Percentiles rank a stretch among this genome's conserved stretches.
These are phyloP conservation scores for Dicentrarchus labrax DNA, from an alignment of 2,113 vertebrate genomes.

Conservation along the genomic window DNA sequence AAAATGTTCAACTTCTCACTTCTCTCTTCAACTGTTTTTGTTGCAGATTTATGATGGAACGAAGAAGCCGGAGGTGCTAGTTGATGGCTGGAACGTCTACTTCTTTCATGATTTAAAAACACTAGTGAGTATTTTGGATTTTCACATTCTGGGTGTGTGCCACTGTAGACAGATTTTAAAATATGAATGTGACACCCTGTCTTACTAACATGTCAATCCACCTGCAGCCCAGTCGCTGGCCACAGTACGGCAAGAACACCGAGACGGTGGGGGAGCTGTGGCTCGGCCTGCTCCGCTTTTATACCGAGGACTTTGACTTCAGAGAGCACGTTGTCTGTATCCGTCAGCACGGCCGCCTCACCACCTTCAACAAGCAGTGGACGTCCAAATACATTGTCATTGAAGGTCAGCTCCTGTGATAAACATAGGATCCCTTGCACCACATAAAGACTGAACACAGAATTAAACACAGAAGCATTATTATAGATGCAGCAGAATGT, in stretches of 20 bases:
- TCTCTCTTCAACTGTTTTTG: constrained; percentile 59
- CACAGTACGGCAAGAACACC: constrained; percentile 87
- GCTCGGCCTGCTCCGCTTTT: constrained; percentile 94
- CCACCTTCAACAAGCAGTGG: constrained; percentile 98
- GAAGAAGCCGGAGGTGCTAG: constrained; percentile 91
- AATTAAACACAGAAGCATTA: not conserved
- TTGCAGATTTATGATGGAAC: constrained; percentile 90
- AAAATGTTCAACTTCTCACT: not conserved
- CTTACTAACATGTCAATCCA: not conserved
- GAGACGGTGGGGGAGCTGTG: constrained; percentile 94
- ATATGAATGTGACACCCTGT: not conserved
- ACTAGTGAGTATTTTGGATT: constrained; percentile 74
- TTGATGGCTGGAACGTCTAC: constrained; percentile 95
- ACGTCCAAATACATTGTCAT: constrained; percentile 97
- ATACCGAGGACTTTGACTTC: constrained; percentile 97
- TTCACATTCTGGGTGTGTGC: not conserved
- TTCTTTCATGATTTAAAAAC: constrained; percentile 91
- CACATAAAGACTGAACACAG: not conserved
- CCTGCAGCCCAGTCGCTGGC: constrained; percentile 87
- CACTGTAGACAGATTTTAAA: not conserved
- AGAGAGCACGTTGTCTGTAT: constrained; percentile 94
- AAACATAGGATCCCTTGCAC: not conserved
- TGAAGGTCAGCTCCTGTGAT: constrained; percentile 87
- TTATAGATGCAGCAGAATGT: too few species aligned
- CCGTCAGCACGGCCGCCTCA: constrained; percentile 91